Evolutionary conservation across 2,113 vertebrate genomes (phyloP), one percentile per base, ranked within the genome.

Genomic region (Thunnus thynnus): DNA sequence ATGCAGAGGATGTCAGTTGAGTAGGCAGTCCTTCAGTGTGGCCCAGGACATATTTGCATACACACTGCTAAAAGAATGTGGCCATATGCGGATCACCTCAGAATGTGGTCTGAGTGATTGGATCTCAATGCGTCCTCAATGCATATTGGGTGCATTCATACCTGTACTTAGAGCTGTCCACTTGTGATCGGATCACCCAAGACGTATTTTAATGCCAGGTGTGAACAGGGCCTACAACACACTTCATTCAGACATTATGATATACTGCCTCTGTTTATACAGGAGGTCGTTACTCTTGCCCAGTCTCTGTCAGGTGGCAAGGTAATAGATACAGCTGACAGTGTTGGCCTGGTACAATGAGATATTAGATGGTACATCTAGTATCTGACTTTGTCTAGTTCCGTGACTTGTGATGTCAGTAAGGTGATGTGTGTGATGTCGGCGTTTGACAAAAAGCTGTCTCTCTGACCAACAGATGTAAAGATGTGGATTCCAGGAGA

Each of bases 211-310:
- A 41, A 9, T 41, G 8, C 36, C 36, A 41, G 8, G 36, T 41
- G 36, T 41, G 36, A 41, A 41, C 36, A 41, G 36, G 36, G 36
- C 36, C 52, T 72, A 4, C 50, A 16, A 3, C 20, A 13, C 7
- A 30, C 70, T 47, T 55, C 36, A 68, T 60, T 60, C 61, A 58
- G 17, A 44, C 64, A 27, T 41, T 22, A 41, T 63, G 80, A 85
- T 61, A 58, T 83, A 71, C 25, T 25, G 46, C 52, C 48, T 12
- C 30, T 27, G 69, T 57, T 14, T 58, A 27, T 36, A 41, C 12
- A 13, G 6, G 50, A 60, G 55, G 75, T 60, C 82, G 55, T 85
- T 72, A 47, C 47, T 82, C 52, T 73, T 30, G 17, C 41, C 44
- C 25, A 2, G 9, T 61, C 67, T 46, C 58, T 50, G 55, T 57